phyloP scores from a whole-genome alignment of 1,140 invertebrate genomes.

The Drosophila tropicalis region DNA sequence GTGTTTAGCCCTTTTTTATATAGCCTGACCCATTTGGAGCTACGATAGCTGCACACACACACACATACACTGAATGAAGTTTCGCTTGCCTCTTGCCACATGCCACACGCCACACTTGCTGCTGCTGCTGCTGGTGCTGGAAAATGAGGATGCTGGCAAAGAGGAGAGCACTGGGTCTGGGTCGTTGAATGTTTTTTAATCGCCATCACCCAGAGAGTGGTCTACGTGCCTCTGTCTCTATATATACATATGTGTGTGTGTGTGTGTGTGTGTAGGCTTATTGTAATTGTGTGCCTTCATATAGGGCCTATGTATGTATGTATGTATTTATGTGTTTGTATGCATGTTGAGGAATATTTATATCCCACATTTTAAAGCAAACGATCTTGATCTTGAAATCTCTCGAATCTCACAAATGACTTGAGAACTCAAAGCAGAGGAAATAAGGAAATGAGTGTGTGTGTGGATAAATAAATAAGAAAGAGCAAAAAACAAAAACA shows the following conservation, averaged over 20 bases:
- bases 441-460: constrained; percentile 24
- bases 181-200: constrained; percentile 56
- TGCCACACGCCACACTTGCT: constrained; percentile 25
- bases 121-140: neutral
- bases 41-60: constrained; percentile 43
- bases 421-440: constrained; percentile 9
- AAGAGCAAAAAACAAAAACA: neutral
- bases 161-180: constrained; percentile 72
- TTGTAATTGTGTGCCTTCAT: neutral
- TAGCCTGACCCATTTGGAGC: constrained; percentile 73
- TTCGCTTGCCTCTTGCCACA: constrained; percentile 27
- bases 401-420: constrained; percentile 7
- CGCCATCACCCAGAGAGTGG: constrained; percentile 21
- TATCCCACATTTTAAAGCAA: constrained; percentile 18
- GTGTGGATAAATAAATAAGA: neutral
- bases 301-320: neutral
- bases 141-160: constrained; percentile 28
- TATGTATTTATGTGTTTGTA: too few relatives aligned
- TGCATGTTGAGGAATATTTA: constrained; percentile 17
- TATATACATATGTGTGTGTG: constrained; percentile 7
- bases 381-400: constrained; percentile 22
- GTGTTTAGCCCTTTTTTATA: constrained; percentile 74
- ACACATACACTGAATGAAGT: constrained; percentile 20
- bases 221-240: constrained; percentile 3
- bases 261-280: constrained; percentile 18